Percentiles rank a stretch among this genome's conserved stretches.
These are phyloP conservation scores for Drosophila rubida DNA, from an alignment of 2,888 invertebrate species.

Conservation along the genomic window DNA sequence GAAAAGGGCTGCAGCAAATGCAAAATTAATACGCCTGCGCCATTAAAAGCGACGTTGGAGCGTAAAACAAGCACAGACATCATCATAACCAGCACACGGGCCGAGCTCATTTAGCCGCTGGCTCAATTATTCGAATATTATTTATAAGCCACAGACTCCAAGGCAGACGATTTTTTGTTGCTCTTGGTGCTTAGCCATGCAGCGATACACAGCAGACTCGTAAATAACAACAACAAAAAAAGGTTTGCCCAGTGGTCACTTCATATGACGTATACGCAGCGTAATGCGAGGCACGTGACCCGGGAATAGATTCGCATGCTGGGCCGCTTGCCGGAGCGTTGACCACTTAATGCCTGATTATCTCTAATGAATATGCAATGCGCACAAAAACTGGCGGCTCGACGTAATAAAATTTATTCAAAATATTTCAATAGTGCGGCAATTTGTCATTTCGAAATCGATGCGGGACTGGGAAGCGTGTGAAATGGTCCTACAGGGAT, in stretches of 20 bases:
- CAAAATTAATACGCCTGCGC: slow-evolving; percentile 70
- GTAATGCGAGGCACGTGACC: slow-evolving; percentile 59
- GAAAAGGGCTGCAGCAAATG: slow-evolving; percentile 70
- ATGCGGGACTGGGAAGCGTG: background rate
- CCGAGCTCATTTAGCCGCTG: slow-evolving; percentile 42
- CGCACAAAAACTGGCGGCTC: slow-evolving; percentile 39
- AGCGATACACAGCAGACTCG: slow-evolving; percentile 2
- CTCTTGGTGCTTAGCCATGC: slow-evolving; percentile 14
- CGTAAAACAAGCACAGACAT: slow-evolving; percentile 30
- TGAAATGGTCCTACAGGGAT: background rate
- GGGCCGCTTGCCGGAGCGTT: slow-evolving; percentile 20
- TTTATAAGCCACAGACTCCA: slow-evolving; percentile 64
- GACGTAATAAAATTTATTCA: slow-evolving; percentile 47
- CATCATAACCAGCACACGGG: slow-evolving; percentile 27
- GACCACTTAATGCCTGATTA: slow-evolving; percentile 75
- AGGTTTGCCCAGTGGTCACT: slow-evolving; percentile 31
- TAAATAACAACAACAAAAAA: slow-evolving; percentile 9
- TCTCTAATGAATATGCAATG: slow-evolving; percentile 76
- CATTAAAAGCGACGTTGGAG: slow-evolving; percentile 25
- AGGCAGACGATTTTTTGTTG: slow-evolving; percentile 17
- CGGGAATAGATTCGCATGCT: slow-evolving; percentile 21
- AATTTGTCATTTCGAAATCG: slow-evolving; percentile 53
- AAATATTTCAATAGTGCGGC: slow-evolving; percentile 44
- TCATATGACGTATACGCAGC: slow-evolving; percentile 57
- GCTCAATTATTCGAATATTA: slow-evolving; percentile 80